Base-by-base conservation (phyloP, 2,888 invertebrate species). In the Perdita meconis region DNA sequence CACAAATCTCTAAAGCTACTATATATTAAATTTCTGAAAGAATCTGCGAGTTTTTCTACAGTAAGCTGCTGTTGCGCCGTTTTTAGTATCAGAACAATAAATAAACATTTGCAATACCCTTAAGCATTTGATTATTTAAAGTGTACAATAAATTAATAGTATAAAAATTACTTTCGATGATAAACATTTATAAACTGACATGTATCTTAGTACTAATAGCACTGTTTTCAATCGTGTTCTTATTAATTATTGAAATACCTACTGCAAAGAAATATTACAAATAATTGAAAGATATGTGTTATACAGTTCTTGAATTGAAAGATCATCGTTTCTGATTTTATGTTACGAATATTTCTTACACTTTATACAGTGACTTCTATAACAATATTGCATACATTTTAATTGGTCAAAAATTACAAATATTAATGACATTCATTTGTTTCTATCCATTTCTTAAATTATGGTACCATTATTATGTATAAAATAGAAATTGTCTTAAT, bases 201-300 rank as follows among this genome's bases (percentile, higher is more conserved):
- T 61, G n/a, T n/a, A n/a, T 19, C 16, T 50, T 30, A 70, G 12
- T 24, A 22, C 56, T 67, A 55, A 47, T 73, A 80, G 73, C 83
- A 80, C 55, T 63, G 67, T 68, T 80, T 53, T 5, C 55, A 67
- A 61, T 63, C 70, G 55, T 6, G 16, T 36, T 19, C n/a, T n/a
- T n/a, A n/a, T n/a, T n/a, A n/a, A n/a, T n/a, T n/a, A n/a, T n/a
- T n/a, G n/a, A n/a, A n/a, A n/a, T n/a, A n/a, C n/a, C n/a, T n/a
- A 47, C 22, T 51, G 6, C 12, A 16, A 47, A 19, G 30, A 36
- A 44, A 2, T 1, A 38, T 47, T 53, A 47, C 22, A 36, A 4
- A 71, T 10, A 55, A 24, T 47, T 6, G 26, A 60, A 13, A 36
- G 13, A 60, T 6, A 55, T 0, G n/a, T 30, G 6, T 30, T 30